Evolutionary conservation across 2,888 invertebrate species (phyloP), one percentile per base, ranked within the genome.

Genomic region (Xylocampa areola): DNA sequence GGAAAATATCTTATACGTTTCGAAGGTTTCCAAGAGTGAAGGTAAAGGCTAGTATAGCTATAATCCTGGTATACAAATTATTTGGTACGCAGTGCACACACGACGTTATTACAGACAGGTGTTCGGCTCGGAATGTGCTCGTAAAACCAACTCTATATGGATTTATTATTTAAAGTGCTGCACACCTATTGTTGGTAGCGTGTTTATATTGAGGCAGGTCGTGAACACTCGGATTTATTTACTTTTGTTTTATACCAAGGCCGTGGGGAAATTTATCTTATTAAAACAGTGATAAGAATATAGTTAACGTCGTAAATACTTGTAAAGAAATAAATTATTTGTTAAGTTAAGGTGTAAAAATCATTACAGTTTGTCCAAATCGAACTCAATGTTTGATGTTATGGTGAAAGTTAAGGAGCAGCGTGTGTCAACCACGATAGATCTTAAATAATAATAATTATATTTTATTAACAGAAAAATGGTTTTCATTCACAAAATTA

Each of bases 121-220:
- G 90, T 84, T 85, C 81, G 64, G 68, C 68, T 77, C 81, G 72
- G 82, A 78, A 82, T 79, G 82, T 66, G 85, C 87, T 89, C 90
- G 87, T 92, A 91, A 91, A 90, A 89, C 85, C 67, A 84, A 85
- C 88, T 85, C 81, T 77, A 84, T 81, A 81, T 84, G 80, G 83
- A 87, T 88, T 88, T 88, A 87, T 89, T 86, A 88, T 88, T 90
- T 87, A 89, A 87, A 88, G 84, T 87, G 84, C 81, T 81, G 79
- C 75, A 76, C 79, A 81, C 82, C 82, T 81, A 88, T 85, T 88
- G 87, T 86, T 67, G 53, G 66, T 68, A 62, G 78, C 76, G 79
- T 82, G 82, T 85, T 84, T 82, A 72, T 81, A 82, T 84, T 84
- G 79, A 76, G 79, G 78, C 68, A 76, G 76, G 74, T 77, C 58